Evolutionary conservation across 1,140 invertebrate genomes (phyloP).

Genomic region (Drosophila albomicans): DNA sequence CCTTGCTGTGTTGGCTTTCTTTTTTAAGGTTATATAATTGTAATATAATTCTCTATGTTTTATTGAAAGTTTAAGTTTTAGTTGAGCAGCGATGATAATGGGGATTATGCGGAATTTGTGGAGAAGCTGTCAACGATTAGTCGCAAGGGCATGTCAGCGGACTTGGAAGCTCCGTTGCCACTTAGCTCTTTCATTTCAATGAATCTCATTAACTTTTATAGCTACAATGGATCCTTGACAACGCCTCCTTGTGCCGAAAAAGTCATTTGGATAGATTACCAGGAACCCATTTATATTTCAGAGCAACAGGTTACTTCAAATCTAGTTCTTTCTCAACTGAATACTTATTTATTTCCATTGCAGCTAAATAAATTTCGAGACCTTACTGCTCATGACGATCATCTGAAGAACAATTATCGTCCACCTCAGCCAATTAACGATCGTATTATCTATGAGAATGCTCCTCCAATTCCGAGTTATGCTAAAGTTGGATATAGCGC

Average conservation of each 20-base stretch:
- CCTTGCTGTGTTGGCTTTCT: constrained; percentile 92
- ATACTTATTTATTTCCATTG: constrained; percentile 55
- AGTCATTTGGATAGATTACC: constrained; percentile 96
- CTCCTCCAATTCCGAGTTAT: neutral
- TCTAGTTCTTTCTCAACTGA: neutral
- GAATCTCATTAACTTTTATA: constrained; percentile 88
- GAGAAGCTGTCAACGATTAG: constrained; percentile 86
- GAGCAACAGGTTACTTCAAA: constrained; percentile 89
- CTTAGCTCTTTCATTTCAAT: constrained; percentile 87
- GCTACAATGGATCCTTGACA: constrained; percentile 95
- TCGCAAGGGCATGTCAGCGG: constrained; percentile 84
- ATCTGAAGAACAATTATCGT: constrained; percentile 91
- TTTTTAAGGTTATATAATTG: constrained; percentile 89
- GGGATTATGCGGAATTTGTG: constrained; percentile 87
- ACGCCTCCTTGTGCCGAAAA: constrained; percentile 96
- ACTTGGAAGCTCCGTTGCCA: constrained; percentile 85
- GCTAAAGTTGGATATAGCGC: constrained; percentile 19
- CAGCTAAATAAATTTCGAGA: constrained; percentile 91
- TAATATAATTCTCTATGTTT: neutral
- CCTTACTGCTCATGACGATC: constrained; percentile 88
- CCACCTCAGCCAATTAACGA: constrained; percentile 90
- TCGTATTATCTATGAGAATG: constrained; percentile 85
- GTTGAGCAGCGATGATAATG: constrained; percentile 73
- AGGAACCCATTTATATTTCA: constrained; percentile 90
- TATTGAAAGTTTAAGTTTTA: neutral